These are phyloP conservation scores for Margarornis squamiger DNA, from an alignment of 2,797 vertebrate species.

Conservation along the genomic window DNA sequence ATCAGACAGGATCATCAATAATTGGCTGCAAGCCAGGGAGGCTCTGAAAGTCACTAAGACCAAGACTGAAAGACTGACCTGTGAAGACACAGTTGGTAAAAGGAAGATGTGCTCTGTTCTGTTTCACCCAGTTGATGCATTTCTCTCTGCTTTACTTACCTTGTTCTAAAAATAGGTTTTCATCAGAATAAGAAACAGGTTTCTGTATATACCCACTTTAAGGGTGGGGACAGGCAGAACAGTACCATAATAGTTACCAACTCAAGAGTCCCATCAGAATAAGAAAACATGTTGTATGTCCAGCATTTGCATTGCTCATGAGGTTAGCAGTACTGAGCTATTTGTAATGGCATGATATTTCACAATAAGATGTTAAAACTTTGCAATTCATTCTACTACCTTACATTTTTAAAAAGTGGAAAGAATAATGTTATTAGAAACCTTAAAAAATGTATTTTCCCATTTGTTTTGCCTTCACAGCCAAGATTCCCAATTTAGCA, in stretches of 20 bases:
- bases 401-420: not conserved
- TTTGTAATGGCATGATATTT: not conserved
- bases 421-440: not conserved
- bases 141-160: not conserved
- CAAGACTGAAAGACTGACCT: not conserved
- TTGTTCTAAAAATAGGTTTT: not conserved
- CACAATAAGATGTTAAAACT: not conserved
- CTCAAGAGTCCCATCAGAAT: not conserved
- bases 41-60: constrained; percentile 4
- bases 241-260: not conserved
- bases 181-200: not conserved
- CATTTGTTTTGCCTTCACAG: not conserved
- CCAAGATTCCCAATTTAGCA: not conserved
- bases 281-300: not conserved
- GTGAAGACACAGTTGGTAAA: not conserved
- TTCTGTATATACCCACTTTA: not conserved
- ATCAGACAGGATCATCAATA: constrained; percentile 19
- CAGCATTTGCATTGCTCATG: not conserved
- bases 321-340: not conserved
- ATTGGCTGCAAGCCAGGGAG: constrained; percentile 30
- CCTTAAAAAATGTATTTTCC: not conserved
- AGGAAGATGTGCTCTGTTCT: not conserved
- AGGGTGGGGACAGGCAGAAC: not conserved
- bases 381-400: not conserved
- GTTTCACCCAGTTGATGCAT: not conserved